Base-by-base conservation (phyloP, 2,888 invertebrate species). In the Sphaerophoria taeniata region DNA sequence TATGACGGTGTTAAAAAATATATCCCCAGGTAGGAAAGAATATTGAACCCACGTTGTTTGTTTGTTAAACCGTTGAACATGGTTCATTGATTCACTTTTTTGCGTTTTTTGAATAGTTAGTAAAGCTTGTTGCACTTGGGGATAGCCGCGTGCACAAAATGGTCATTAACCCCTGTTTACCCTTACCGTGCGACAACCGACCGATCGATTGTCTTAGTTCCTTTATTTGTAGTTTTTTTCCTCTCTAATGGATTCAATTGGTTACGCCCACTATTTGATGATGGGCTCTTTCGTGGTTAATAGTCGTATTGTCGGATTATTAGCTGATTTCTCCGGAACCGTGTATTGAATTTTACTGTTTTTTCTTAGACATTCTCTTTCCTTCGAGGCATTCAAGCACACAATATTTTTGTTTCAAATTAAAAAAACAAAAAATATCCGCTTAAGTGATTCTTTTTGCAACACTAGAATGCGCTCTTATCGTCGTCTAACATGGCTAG, bases 81-180 rank as follows among this genome's bases (percentile, higher is more conserved):
- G 83, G 83, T 71, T 67, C 67, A 79, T 61, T 76, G 84, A 69
- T 72, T 84, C 65, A 65, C 58, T 45, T 74, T 75, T 45, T 39
- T 69, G 45, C 33, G 72, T 79, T 79, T 72, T 71, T 79, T 84
- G 75, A 84, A 84, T 79, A 74, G 74, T 74, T 78, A 83, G 70
- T 74, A 78, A 24, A 24, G 70, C 51, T 51, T 33, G 36, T 45
- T 83, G 83, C 83, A 83, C 73, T 83, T 58, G 69, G 78, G 72
- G 49, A 84, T 79, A 82, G 77, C 77, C 67, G 82, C 77, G 60
- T 61, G 60, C 65, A 84, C 67, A 75, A 84, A 84, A 79, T 84
- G 84, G 84, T 76, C 80, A 71, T 84, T 84, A 79, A 84, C 84
- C 84, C 61, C 72, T 73, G 49, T 43, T 43, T 49, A 49, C 47